A percentile compares a stretch with the other conserved stretches of the same genome.
Evolutionary conservation across 2,113 vertebrate genomes (phyloP).

Genomic region (Electrona antarctica): DNA sequence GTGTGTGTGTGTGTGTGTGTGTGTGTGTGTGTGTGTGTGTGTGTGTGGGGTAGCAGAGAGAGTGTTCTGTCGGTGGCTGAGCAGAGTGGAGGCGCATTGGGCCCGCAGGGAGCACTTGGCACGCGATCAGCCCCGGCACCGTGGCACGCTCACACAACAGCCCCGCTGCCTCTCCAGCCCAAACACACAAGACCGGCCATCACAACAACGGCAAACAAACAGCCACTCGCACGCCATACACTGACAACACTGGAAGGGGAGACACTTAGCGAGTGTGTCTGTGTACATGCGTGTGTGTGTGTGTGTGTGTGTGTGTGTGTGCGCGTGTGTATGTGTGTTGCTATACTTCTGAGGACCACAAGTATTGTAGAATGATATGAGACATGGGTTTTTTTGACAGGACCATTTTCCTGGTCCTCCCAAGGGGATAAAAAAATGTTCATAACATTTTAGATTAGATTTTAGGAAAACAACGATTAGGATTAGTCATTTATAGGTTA

Average conservation of each 20-base stretch:
- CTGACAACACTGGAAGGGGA: slow-evolving; percentile 40
- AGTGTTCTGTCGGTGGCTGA: slow-evolving; percentile 75
- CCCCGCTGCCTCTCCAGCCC: slow-evolving; percentile 36
- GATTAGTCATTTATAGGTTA: too few relatives aligned
- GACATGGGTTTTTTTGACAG: too few relatives aligned
- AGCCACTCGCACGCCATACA: slow-evolving; percentile 61
- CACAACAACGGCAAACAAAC: slow-evolving; percentile 81
- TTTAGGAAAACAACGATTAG: too few relatives aligned
- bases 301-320: too few relatives aligned
- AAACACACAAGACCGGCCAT: slow-evolving; percentile 74
- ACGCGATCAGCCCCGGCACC: slow-evolving; percentile 76
- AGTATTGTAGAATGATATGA: too few relatives aligned
- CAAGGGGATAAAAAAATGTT: too few relatives aligned
- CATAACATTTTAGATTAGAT: too few relatives aligned
- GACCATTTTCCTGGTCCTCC: too few relatives aligned
- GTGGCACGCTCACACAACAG: slow-evolving; percentile 56
- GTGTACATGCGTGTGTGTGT: too few relatives aligned
- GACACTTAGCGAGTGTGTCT: slow-evolving; percentile 2
- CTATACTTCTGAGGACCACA: too few relatives aligned
- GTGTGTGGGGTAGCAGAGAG: slow-evolving; percentile 41
- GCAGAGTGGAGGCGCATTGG: slow-evolving; percentile 75
- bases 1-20: slow-evolving; percentile 13
- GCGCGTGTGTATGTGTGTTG: too few relatives aligned
- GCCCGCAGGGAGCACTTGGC: slow-evolving; percentile 79
- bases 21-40: slow-evolving; percentile 28